Conservation (phyloP, 2,888 invertebrate species). For the Unio pictorum region DNA sequence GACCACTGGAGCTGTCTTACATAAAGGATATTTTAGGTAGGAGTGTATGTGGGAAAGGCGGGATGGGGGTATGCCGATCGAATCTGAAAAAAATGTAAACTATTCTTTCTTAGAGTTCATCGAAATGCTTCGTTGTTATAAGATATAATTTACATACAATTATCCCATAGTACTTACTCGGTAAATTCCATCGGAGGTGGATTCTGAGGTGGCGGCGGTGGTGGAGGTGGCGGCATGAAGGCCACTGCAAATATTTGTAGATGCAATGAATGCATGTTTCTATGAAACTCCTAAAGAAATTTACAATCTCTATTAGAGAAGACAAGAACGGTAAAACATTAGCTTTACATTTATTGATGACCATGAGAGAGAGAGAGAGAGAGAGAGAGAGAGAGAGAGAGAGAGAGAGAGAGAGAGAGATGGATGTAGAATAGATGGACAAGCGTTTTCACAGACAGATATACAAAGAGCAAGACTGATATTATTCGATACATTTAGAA, state of each 20-base stretch:
- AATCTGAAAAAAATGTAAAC: conserved; percentile 3
- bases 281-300: not conserved
- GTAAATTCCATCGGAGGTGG: conserved; percentile 45
- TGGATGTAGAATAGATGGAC: too few relatives aligned
- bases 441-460: too few relatives aligned
- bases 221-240: conserved; percentile 43
- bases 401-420: not conserved
- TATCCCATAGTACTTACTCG: conserved; percentile 22
- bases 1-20: too few relatives aligned
- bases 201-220: conserved; percentile 33
- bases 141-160: too few relatives aligned
- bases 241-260: conserved; percentile 24
- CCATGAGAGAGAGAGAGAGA: not conserved
- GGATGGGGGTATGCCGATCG: not conserved
- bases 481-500: not conserved
- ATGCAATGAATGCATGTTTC: too few relatives aligned
- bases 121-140: too few relatives aligned
- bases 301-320: too few relatives aligned
- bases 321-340: too few relatives aligned
- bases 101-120: not conserved
- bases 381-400: not conserved
- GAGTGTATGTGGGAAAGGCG: too few relatives aligned
- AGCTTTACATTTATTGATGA: too few relatives aligned
- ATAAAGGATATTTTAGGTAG: too few relatives aligned
- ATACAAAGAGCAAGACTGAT: not conserved